A percentile compares a stretch with the other conserved stretches of the same genome.
phyloP scores from a whole-genome alignment of 1,140 invertebrate species.

The Drosophila mojavensis region DNA sequence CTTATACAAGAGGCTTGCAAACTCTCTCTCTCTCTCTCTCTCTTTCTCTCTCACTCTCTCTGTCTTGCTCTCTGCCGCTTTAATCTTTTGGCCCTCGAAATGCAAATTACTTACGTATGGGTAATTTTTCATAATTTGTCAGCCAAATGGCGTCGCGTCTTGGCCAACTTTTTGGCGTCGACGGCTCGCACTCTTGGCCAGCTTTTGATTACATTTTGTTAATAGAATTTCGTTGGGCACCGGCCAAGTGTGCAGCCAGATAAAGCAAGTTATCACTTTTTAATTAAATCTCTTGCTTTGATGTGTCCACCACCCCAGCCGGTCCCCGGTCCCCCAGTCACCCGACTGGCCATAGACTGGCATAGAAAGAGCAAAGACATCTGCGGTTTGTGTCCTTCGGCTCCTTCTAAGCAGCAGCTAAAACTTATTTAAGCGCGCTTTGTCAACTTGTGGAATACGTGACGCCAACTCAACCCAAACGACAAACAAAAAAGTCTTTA shows the following conservation, averaged over 20 bases:
- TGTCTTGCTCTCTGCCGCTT: conserved; percentile 5
- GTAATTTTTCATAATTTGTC: conserved; percentile 62
- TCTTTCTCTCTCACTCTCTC: too few species aligned
- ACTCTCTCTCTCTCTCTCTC: too few species aligned
- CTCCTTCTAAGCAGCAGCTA: background rate
- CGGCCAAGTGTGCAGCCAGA: conserved; percentile 41
- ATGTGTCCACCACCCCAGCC: conserved; percentile 32
- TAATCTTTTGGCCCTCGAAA: conserved; percentile 48
- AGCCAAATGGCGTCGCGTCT: conserved; percentile 26
- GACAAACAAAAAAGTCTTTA: conserved; percentile 21
- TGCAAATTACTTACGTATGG: conserved; percentile 75
- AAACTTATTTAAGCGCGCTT: conserved; percentile 12
- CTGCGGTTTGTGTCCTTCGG: conserved; percentile 17
- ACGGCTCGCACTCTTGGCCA: conserved; percentile 3
- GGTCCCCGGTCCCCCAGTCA: too few species aligned
- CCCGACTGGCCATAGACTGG: background rate
- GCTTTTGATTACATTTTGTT: conserved; percentile 70
- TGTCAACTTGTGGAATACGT: conserved; percentile 14
- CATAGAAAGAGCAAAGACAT: background rate
- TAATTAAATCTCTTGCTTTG: conserved; percentile 76
- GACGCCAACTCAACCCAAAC: conserved; percentile 3
- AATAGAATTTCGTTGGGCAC: conserved; percentile 60
- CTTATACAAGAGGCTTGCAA: background rate
- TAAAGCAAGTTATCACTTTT: conserved; percentile 72
- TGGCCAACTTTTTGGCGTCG: conserved; percentile 11